Evolutionary conservation across 2,797 vertebrate genomes (phyloP).

Genomic region (Poecilia gillii): DNA sequence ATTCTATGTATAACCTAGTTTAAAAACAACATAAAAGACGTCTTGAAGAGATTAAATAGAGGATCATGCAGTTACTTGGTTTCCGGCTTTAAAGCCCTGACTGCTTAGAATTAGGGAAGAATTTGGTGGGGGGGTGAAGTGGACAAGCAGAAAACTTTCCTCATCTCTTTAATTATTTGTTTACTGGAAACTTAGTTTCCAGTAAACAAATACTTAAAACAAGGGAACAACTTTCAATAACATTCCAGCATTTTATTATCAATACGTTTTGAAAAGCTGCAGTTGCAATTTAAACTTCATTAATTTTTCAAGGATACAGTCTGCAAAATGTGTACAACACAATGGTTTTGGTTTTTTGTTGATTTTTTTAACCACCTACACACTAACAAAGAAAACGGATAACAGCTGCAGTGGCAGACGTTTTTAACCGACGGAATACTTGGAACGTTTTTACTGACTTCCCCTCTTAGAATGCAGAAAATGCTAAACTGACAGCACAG

Average conservation of each 20-base stretch:
- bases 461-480: not conserved
- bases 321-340: not conserved
- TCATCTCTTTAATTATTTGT: not conserved
- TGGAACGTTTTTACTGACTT: not conserved
- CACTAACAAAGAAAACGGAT: not conserved
- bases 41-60: not conserved
- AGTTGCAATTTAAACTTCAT: not conserved
- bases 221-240: not conserved
- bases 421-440: not conserved
- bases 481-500: not conserved
- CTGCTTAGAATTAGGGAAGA: not conserved
- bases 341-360: not conserved
- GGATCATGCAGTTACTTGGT: not conserved
- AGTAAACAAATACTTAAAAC: not conserved
- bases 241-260: not conserved
- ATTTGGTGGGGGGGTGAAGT: not conserved
- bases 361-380: not conserved
- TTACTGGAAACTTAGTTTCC: not conserved
- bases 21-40: not conserved
- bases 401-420: not conserved
- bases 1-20: not conserved
- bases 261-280: not conserved
- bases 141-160: not conserved
- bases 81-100: not conserved
- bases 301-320: not conserved